Evolutionary conservation across 2,888 invertebrate species (phyloP), one percentile per base, ranked within the genome.

Genomic region (Cryptocephalus moraei): DNA sequence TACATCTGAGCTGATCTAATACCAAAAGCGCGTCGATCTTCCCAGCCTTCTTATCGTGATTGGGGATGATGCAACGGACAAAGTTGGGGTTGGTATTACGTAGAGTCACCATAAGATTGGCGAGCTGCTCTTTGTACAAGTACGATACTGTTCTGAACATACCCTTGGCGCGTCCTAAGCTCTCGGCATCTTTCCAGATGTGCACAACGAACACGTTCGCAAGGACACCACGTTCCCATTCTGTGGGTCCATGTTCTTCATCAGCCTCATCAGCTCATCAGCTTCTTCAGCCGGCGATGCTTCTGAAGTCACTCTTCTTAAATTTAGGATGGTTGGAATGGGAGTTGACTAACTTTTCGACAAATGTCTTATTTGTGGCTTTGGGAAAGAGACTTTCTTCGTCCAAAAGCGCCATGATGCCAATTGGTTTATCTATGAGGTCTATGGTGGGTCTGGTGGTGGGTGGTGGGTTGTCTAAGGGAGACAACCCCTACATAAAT

Each of bases 321-420:
- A 97, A 99, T 73, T 99, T 99, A 9, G 96, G 94, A 72, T 99
- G 97, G 56, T 87, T 86, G 49, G 86, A 86, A 73, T 99, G 97
- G n/a, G 96, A 90, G 10, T 84, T 84, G 10, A 92, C 86, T 43
- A 99, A 76, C 71, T 99, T 99, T 65, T 99, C 99, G 0, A 97
- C 95, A 69, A 97, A 96, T 0, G 94, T 91, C 71, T 96, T 96
- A 71, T 99, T 99, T 1, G 96, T 99, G 1, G 99, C 99, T 72
- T 99, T 99, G 0, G 99, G 99, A 83, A 99, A 99, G 84, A 95
- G 91, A 70, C 99, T 99, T 73, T 99, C 97, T 69, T 99, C 99
- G 70, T 99, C 99, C 44, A 99, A 72, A 46, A 99, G 77, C 1
- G 99, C 95, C 84, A 99, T 87, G 58, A 99, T 93, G 60, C 99